Evolutionary conservation across 37 sponge, comb jelly and placozoan species (phyloP).

Genomic region (Oscarella lobularis): DNA sequence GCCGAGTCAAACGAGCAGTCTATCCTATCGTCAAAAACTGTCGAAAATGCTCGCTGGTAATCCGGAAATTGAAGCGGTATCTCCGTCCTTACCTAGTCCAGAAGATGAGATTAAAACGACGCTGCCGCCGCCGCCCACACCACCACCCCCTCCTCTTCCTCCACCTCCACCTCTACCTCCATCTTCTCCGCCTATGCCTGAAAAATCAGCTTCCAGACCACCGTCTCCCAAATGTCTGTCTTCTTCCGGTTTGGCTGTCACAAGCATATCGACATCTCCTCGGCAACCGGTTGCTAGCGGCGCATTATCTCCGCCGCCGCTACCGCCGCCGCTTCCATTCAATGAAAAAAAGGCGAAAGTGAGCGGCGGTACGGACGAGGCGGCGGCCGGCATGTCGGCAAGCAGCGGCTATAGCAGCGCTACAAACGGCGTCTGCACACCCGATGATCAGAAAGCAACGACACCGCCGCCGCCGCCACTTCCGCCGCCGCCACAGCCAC

Average conservation of each 20-base stretch:
- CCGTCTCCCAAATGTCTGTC: no score
- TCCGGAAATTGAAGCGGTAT: neutral
- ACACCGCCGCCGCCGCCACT: neutral
- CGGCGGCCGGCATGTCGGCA: neutral
- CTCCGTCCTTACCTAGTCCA: neutral
- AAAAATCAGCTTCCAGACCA: no score
- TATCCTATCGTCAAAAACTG: neutral
- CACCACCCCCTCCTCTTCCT: neutral
- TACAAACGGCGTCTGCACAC: neutral
- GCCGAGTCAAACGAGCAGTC: neutral
- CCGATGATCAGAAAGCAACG: neutral
- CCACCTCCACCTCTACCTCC: neutral
- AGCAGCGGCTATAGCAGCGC: neutral
- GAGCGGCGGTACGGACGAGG: neutral
- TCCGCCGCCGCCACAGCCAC: neutral
- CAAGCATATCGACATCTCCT: neutral
- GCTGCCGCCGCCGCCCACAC: neutral
- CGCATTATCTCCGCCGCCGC: neutral
- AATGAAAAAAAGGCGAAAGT: neutral
- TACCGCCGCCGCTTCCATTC: neutral
- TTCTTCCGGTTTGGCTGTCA: neutral
- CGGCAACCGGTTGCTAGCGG: neutral
- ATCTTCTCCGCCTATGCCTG: neutral
- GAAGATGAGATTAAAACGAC: neutral
- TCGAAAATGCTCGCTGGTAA: slow-evolving; percentile 1